Base-by-base conservation (phyloP, 2,113 vertebrate species). In the Lipotes vexillifer region DNA sequence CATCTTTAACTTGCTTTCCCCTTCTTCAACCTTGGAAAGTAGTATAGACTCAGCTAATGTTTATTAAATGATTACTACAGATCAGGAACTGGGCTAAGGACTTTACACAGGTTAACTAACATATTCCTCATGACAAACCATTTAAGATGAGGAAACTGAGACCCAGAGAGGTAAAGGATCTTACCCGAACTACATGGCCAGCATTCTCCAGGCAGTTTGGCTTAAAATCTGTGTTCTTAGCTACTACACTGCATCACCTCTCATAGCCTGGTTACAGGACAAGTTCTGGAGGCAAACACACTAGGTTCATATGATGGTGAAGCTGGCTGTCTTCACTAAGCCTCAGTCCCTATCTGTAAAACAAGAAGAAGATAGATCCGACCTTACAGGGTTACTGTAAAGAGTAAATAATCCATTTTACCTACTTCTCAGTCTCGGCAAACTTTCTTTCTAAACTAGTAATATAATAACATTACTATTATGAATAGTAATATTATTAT, bases 191-290 rank as follows among this genome's bases (percentile, higher is more conserved):
- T 6, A 25, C 5, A 59, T 18, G 38, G 1, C 36, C 9, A 21
- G 10, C 3, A 41, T 92, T 6, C 23, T 4, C 44, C 36, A 52
- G 55, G 5, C 8, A 36, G 6, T 36, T 38, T 29, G 38, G 29
- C 13, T 72, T 49, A 17, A 25, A 80, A n/a, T 15, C 33, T 57
- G 33, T 57, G 21, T 57, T 36, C 33, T 25, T 57, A 25, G 36
- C 11, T 31, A 36, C 12, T 52, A 27, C 1, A 1, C n/a, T 8
- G 0, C 15, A 9, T 4, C 8, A 38, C 21, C 31, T 68, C 9
- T 31, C 25, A 71, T 4, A 61, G 41, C 20, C 44, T 59, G 36
- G 21, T 31, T 12, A 15, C 15, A 11, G 29, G 18, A 82, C 8
- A 52, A 17, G 21, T 8, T 44, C 11, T 23, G 57, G 41, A 20